These are phyloP conservation scores for Brachionus manjavacas DNA, from an alignment of 1,140 invertebrate species.

Conservation along the genomic window DNA sequence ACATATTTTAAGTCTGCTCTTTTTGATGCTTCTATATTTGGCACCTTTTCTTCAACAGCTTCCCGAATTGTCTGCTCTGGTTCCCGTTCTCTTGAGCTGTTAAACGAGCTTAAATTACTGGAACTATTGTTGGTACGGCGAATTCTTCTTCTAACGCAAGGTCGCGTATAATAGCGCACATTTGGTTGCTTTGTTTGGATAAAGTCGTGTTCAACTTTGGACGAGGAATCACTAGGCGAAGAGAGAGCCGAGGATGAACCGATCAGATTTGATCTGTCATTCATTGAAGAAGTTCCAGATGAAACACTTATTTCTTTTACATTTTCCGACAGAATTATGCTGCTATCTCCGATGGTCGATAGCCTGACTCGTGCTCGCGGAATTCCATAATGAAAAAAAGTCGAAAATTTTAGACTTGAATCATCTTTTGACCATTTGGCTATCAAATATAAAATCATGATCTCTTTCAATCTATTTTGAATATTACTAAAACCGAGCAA, in stretches of 20 bases:
- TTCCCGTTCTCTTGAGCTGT: not conserved
- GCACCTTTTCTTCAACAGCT: not conserved
- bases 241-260: not conserved
- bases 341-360: not conserved
- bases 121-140: not conserved
- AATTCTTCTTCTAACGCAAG: not conserved
- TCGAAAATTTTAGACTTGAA: constrained; percentile 21
- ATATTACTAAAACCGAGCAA: not conserved
- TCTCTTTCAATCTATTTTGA: not conserved
- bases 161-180: not conserved
- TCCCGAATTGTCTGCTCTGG: not conserved
- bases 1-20: constrained; percentile 17
- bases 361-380: not conserved
- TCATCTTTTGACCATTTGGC: constrained; percentile 37
- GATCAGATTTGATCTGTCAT: not conserved
- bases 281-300: not conserved
- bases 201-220: not conserved
- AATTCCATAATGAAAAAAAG: constrained; percentile 34
- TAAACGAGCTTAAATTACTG: not conserved
- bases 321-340: not conserved
- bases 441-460: constrained; percentile 12
- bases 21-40: not conserved
- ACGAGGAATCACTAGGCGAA: not conserved
- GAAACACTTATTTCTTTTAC: not conserved
- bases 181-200: not conserved